Evolutionary conservation across 2,797 vertebrate species (phyloP).

Genomic region (Capromys pilorides): DNA sequence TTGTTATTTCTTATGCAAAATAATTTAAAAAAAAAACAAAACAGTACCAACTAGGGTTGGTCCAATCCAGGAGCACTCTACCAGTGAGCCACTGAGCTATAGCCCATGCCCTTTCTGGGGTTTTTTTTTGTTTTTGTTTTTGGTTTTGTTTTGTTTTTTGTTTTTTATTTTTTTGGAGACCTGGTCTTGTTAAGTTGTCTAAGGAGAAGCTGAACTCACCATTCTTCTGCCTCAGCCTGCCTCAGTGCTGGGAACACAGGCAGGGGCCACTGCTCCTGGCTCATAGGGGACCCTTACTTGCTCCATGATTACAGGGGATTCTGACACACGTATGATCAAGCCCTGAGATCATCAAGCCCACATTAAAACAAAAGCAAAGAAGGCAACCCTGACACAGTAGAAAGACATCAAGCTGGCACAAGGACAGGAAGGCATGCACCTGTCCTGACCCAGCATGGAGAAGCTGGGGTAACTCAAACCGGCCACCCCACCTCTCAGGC

Average conservation of each 20-base stretch:
- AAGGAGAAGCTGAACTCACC: background rate
- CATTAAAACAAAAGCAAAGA: too few relatives aligned
- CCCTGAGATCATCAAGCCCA: background rate
- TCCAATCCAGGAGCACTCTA: background rate
- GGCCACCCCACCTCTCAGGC: background rate
- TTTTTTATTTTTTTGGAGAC: background rate
- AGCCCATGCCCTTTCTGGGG: background rate
- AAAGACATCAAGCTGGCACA: rapidly evolving
- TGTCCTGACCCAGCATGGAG: background rate
- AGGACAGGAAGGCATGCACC: background rate
- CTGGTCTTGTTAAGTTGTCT: background rate
- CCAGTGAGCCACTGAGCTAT: background rate
- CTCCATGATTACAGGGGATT: background rate
- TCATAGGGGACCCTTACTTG: background rate
- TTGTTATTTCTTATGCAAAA: too few relatives aligned
- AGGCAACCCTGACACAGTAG: rapidly evolving
- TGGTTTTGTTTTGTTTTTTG: too few relatives aligned
- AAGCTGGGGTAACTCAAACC: background rate
- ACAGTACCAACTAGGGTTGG: background rate
- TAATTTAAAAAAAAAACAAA: too few relatives aligned
- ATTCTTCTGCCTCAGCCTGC: background rate
- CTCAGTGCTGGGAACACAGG: background rate
- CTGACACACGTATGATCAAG: background rate
- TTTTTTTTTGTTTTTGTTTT: too few relatives aligned
- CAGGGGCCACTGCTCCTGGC: background rate